Evolutionary conservation across 2,797 vertebrate genomes (phyloP).

Genomic region (Neosilurus hyrtlii): DNA sequence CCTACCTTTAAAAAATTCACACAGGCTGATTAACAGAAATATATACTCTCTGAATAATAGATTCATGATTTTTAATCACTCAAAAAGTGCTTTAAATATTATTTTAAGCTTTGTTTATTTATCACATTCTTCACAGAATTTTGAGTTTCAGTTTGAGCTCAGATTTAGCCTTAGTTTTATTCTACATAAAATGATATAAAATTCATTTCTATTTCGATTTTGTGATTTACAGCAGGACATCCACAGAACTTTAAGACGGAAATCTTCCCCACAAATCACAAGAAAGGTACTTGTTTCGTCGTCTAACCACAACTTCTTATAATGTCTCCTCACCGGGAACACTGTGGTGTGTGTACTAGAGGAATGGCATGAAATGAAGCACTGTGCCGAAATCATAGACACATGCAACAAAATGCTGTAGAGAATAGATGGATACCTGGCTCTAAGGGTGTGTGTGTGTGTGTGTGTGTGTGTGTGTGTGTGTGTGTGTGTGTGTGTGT

Average conservation of each 20-base stretch:
- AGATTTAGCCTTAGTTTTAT: neutral
- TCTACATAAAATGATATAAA: slow-evolving; percentile 51
- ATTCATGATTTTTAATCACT: neutral
- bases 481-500: slow-evolving; percentile 21
- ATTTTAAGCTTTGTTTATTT: neutral
- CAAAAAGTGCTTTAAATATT: neutral
- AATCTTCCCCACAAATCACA: slow-evolving; percentile 83
- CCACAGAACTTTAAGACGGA: slow-evolving; percentile 86
- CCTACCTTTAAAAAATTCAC: neutral
- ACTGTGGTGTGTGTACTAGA: neutral
- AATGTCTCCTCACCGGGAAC: neutral
- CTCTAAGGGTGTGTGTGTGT: neutral
- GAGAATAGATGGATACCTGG: too few species aligned
- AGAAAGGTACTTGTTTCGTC: slow-evolving; percentile 77
- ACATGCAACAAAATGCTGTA: too few species aligned
- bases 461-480: slow-evolving; percentile 18
- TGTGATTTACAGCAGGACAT: slow-evolving; percentile 77
- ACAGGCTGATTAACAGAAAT: slow-evolving; percentile 3
- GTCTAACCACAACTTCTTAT: neutral
- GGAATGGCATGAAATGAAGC: neutral
- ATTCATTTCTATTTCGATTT: slow-evolving; percentile 52
- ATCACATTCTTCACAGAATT: too few species aligned
- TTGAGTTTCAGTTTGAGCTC: too few species aligned
- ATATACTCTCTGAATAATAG: slow-evolving; percentile 8
- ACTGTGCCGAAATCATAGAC: too few species aligned